Conservation (phyloP, 1,140 invertebrate genomes). For the Gonioctena quinquepunctata region DNA sequence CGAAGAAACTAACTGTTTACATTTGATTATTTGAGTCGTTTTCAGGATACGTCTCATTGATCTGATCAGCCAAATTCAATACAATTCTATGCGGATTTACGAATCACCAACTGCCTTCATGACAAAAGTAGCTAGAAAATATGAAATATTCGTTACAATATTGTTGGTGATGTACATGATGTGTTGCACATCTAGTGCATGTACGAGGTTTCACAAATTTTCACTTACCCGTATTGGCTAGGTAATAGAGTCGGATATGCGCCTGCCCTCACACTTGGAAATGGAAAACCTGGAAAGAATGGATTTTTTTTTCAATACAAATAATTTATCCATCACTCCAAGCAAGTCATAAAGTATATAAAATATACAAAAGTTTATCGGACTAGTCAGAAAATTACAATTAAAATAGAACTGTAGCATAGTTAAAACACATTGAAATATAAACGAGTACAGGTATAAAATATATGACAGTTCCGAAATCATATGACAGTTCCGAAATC, state of each 20-base stretch:
- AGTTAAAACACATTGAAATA: no score
- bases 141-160: conserved; percentile 50
- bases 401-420: no score
- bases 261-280: conserved; percentile 67
- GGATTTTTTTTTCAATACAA: no score
- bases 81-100: conserved; percentile 52
- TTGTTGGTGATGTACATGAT: conserved; percentile 34
- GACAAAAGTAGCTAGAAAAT: conserved; percentile 53
- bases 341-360: no score
- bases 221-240: conserved; percentile 75
- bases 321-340: no score
- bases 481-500: no score
- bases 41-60: conserved; percentile 21
- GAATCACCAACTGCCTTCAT: conserved; percentile 50
- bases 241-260: conserved; percentile 69
- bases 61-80: conserved; percentile 52
- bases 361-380: no score
- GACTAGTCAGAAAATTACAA: no score
- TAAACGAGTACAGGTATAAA: no score
- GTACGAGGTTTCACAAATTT: not conserved
- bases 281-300: conserved; percentile 67
- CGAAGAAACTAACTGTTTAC: conserved; percentile 54
- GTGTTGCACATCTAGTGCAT: no score
- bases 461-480: no score
- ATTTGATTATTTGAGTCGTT: conserved; percentile 47